A percentile compares a stretch with the other conserved stretches of the same genome.
Evolutionary conservation across 2,113 vertebrate species (phyloP).

Genomic region (Tursiops truncatus): DNA sequence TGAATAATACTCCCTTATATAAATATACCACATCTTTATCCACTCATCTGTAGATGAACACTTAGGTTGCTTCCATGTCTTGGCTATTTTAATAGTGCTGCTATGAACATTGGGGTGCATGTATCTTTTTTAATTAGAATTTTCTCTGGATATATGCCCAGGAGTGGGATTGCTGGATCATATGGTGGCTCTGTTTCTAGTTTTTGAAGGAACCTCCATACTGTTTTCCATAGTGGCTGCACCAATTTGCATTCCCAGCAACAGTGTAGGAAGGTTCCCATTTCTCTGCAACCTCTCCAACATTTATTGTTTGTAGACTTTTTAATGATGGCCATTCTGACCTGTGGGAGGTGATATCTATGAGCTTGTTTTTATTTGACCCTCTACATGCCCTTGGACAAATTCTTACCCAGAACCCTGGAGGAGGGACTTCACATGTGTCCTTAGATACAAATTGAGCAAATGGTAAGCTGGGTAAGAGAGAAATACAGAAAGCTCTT

Average conservation of each 20-base stretch:
- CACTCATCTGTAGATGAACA: neutral
- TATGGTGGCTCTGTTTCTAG: neutral
- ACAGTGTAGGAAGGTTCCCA: neutral
- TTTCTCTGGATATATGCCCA: neutral
- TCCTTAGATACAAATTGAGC: neutral
- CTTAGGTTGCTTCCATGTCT: neutral
- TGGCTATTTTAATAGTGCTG: neutral
- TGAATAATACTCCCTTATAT: too few relatives aligned
- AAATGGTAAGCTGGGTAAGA: neutral
- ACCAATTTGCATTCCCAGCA: neutral
- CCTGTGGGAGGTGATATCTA: neutral
- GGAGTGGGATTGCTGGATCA: neutral
- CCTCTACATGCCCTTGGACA: neutral
- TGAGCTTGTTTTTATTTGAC: neutral
- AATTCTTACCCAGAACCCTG: neutral
- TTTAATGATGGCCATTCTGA: neutral
- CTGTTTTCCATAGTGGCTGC: neutral
- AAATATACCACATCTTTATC: neutral
- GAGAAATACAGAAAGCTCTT: neutral
- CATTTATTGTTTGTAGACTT: neutral
- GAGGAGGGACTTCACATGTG: neutral
- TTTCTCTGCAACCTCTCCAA: neutral
- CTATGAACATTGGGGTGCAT: neutral
- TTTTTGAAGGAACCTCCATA: neutral
- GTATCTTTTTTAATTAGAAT: neutral